These are phyloP conservation scores for Ectemnius continuus DNA, from an alignment of 2,888 invertebrate species.

Conservation along the genomic window DNA sequence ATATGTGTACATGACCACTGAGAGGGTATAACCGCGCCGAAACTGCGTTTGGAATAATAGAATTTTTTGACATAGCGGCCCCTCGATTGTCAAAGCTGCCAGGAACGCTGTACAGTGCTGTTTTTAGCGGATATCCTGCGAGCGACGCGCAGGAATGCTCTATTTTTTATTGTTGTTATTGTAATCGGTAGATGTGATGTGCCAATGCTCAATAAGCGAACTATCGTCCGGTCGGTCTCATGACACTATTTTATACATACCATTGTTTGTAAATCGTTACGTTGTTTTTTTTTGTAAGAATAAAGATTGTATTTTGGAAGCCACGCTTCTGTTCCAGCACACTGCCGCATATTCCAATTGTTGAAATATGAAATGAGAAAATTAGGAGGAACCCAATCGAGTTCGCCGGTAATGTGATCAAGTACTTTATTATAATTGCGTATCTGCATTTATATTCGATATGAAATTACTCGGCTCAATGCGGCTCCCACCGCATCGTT, in stretches of 20 bases:
- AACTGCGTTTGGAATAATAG: background rate
- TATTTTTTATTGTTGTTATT: slow-evolving; percentile 5
- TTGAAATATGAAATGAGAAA: background rate
- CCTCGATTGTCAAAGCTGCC: background rate
- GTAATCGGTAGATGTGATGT: slow-evolving; percentile 20
- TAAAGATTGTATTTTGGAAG: slow-evolving; percentile 11
- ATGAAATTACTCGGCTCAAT: background rate
- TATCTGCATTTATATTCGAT: background rate
- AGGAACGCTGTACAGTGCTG: background rate
- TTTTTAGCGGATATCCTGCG: background rate
- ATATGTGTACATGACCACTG: background rate
- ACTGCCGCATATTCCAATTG: slow-evolving; percentile 2
- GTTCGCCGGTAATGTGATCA: background rate
- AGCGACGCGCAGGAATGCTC: background rate
- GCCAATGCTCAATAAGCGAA: slow-evolving; percentile 47
- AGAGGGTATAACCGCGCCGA: background rate
- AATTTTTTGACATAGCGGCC: background rate
- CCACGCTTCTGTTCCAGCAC: background rate
- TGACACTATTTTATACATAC: slow-evolving; percentile 23
- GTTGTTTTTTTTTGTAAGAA: slow-evolving; percentile 37
- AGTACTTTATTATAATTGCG: background rate
- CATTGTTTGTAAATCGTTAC: background rate
- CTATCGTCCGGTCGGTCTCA: slow-evolving; percentile 14
- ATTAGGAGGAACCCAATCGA: slow-evolving; percentile 3
- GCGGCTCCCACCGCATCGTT: slow-evolving; percentile 8